phyloP scores from a whole-genome alignment of 2,888 invertebrate genomes.

The Argyresthia albistria region DNA sequence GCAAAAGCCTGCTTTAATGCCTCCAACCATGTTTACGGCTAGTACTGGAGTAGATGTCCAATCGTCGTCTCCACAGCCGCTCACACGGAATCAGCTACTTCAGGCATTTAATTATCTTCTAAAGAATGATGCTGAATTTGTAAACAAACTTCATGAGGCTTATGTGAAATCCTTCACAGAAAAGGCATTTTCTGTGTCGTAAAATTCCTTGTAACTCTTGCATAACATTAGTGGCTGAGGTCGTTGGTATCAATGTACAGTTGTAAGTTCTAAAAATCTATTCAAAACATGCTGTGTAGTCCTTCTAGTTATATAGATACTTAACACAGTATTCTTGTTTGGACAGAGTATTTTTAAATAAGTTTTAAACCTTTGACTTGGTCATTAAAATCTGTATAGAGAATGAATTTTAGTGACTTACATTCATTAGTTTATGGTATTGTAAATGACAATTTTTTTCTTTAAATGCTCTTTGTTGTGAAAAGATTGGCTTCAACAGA shows the following conservation, averaged over 20 bases:
- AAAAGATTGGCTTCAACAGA: constrained; percentile 41
- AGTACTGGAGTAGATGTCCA: constrained; percentile 61
- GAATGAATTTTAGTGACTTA: constrained; percentile 55
- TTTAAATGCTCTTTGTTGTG: constrained; percentile 56
- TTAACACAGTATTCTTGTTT: constrained; percentile 29
- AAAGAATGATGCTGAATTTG: constrained; percentile 90
- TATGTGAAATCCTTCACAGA: constrained; percentile 90
- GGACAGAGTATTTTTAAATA: constrained; percentile 61
- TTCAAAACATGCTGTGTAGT: constrained; percentile 46
- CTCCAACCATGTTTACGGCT: constrained; percentile 88
- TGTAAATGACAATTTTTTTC: constrained; percentile 30
- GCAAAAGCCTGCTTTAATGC: constrained; percentile 84
- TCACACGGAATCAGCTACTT: constrained; percentile 89
- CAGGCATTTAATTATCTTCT: constrained; percentile 91
- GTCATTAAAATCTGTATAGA: constrained; percentile 50
- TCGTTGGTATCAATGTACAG: constrained; percentile 53
- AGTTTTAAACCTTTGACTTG: constrained; percentile 64
- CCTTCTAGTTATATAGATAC: constrained; percentile 48
- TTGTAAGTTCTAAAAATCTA: constrained; percentile 59
- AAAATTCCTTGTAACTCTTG: constrained; percentile 33
- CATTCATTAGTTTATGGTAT: constrained; percentile 27
- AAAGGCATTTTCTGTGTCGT: constrained; percentile 64
- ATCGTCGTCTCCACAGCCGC: constrained; percentile 74
- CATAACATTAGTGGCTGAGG: constrained; percentile 25
- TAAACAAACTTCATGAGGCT: constrained; percentile 91